Conservation (phyloP, 2,797 vertebrate species). For the Allobates femoralis region DNA sequence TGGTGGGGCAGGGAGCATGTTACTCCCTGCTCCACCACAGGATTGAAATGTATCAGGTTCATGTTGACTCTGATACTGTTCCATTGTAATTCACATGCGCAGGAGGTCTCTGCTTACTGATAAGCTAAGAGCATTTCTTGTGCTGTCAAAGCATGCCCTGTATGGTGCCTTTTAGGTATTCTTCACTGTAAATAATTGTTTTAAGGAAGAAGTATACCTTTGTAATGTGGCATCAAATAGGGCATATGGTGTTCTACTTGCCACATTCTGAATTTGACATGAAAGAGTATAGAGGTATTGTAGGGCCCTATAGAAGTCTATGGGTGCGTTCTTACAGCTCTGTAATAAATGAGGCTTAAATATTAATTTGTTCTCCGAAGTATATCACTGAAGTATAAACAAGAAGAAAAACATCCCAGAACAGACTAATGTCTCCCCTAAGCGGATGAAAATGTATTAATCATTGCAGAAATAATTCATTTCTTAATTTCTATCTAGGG, state of each 20-base stretch:
- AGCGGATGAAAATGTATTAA: background rate
- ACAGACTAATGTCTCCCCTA: background rate
- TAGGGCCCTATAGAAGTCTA: background rate
- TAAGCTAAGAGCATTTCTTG: background rate
- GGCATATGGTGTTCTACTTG: background rate
- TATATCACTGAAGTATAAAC: background rate
- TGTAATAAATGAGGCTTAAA: background rate
- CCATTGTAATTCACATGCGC: too few relatives aligned
- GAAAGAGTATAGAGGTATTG: background rate
- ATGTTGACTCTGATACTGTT: too few relatives aligned
- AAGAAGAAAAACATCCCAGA: background rate
- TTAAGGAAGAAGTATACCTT: background rate
- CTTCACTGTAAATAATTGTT: background rate
- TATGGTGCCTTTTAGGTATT: too few relatives aligned
- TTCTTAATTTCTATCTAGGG: constrained; percentile 12
- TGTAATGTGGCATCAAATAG: background rate
- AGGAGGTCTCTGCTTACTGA: background rate
- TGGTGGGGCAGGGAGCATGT: too few relatives aligned
- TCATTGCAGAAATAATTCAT: background rate
- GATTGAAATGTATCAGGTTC: too few relatives aligned
- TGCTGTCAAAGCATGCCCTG: too few relatives aligned
- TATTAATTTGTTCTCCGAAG: background rate
- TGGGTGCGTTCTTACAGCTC: background rate
- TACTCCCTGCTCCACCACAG: too few relatives aligned
- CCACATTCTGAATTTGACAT: background rate